phyloP scores from a whole-genome alignment of 1,140 invertebrate genomes.

The Papilio polytes region DNA sequence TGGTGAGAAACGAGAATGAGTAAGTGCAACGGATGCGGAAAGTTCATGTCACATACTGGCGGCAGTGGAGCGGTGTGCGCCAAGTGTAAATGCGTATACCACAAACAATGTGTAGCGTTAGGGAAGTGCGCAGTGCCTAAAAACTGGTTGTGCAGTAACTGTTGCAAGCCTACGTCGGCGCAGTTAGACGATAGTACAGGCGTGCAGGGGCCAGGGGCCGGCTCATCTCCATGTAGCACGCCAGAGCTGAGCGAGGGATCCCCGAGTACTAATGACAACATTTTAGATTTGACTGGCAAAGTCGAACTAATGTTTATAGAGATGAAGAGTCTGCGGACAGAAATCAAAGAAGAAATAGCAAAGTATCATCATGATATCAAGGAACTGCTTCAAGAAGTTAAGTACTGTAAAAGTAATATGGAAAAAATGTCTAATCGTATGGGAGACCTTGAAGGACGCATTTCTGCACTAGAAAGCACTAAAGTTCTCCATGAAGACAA shows the following conservation, averaged over 20 bases:
- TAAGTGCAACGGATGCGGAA: conserved; percentile 5
- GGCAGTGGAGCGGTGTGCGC: background rate
- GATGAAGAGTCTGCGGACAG: too few species aligned
- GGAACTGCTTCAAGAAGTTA: conserved; percentile 4
- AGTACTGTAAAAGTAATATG: conserved; percentile 10
- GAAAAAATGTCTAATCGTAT: background rate
- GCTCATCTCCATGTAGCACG: background rate
- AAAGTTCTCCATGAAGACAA: background rate
- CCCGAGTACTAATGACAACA: background rate
- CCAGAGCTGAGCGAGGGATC: conserved; percentile 12
- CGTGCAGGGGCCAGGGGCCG: background rate
- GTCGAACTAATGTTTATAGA: too few species aligned
- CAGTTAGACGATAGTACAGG: background rate
- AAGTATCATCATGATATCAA: background rate
- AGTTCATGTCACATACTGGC: background rate
- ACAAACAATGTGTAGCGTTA: conserved; percentile 19
- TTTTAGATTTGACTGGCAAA: background rate
- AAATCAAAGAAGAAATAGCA: background rate
- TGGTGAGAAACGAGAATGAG: too few species aligned
- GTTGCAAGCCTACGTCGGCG: background rate
- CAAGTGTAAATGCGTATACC: background rate
- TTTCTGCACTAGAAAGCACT: background rate
- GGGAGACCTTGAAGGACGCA: background rate
- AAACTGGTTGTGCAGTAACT: conserved; percentile 20
- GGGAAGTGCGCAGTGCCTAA: conserved; percentile 5